Evolutionary conservation across 2,113 vertebrate species (phyloP), one percentile per base, ranked within the genome.

Genomic region (Gavia stellata): DNA sequence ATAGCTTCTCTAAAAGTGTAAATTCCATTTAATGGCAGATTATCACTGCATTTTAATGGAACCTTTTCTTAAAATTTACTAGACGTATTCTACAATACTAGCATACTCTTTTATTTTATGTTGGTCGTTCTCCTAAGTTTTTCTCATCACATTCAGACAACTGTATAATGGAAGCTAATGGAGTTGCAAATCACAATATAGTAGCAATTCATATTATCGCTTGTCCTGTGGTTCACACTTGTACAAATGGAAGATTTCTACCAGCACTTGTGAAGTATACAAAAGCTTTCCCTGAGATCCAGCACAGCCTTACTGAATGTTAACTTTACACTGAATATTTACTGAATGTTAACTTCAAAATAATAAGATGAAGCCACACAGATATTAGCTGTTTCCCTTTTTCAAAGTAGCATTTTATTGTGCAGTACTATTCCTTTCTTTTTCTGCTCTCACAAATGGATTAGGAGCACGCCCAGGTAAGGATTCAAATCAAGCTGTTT

Each of bases 71-170:
- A 85, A 82, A 63, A 92, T 19, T 25, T 63, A 29, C 17, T 52
- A 17, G 17, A 47, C 0, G 0, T 15, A 47, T 45, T 42, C n/a
- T 42, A 38, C 13, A 59, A 14, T 24, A 47, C 3, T 40, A 50
- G 40, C 13, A 14, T 20, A 7, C 6, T 55, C 38, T 62, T 84
- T 44, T 29, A 29, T 61, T 86, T 85, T 26, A 26, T 44, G 7
- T 75, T 73, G 29, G 9, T 36, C 68, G 4, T 50, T 61, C 38
- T 49, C 21, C 34, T 36, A 10, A 28, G 52, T 58, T 72, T 81
- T 79, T 70, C 62, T 80, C 26, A 13, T 77, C 36, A 20, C 10
- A 8, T 72, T 73, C 66, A 80, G 49, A 38, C 28, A 28, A 61
- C 20, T 44, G 34, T 67, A 29, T 44, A 83, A 56, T n/a, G 25